Conservation (phyloP, 92 coral and sea anemone genomes). For the Nematostella vectensis region DNA sequence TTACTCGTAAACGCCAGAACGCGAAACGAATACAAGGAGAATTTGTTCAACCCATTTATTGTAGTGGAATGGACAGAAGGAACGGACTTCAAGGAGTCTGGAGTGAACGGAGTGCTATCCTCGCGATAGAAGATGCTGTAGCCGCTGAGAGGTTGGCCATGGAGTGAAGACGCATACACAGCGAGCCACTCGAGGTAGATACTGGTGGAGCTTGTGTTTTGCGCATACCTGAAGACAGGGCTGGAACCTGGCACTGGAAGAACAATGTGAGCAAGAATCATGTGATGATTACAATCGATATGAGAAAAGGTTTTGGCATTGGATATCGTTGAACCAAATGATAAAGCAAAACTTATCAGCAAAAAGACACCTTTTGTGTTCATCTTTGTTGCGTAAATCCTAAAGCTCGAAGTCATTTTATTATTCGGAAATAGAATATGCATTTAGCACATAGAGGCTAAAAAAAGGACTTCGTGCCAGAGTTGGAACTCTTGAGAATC, state of each 20-base stretch:
- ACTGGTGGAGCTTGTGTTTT: conserved; percentile 33
- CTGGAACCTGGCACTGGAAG: conserved; percentile 15
- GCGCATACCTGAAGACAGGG: conserved; percentile 20
- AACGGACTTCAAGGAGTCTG: conserved; percentile 32
- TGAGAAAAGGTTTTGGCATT: no score
- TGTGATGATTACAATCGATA: no score
- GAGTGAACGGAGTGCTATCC: not conserved
- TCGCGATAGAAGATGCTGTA: conserved; percentile 36
- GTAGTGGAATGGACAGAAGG: conserved; percentile 8
- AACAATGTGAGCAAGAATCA: no score
- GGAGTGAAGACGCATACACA: conserved; percentile 16
- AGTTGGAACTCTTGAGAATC: no score
- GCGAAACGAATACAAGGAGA: conserved; percentile 31
- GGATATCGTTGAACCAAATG: no score
- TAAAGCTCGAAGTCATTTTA: no score
- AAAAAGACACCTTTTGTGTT: no score
- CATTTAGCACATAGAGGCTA: no score
- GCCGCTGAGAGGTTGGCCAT: conserved; percentile 19
- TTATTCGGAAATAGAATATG: no score
- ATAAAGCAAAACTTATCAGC: no score
- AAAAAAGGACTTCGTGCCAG: no score
- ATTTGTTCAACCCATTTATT: conserved; percentile 28
- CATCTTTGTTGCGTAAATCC: no score
- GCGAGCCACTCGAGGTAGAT: conserved; percentile 27
- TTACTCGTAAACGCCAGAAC: conserved; percentile 49